Conservation (phyloP, 2,888 invertebrate genomes). For the Slavum lentiscoides region DNA sequence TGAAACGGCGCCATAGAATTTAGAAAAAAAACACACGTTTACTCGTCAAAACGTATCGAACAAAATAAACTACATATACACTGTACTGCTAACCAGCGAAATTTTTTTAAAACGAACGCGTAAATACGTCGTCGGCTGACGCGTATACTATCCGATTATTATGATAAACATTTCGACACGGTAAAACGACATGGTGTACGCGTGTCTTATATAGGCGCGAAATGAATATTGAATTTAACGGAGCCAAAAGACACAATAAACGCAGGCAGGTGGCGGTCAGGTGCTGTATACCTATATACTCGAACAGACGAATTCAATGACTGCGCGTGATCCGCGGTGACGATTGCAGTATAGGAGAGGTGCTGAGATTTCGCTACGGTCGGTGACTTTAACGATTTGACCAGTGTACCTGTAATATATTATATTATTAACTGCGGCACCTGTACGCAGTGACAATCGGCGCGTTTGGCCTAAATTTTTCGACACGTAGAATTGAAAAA, state of each 20-base stretch:
- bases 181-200: too few relatives aligned
- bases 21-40: too few relatives aligned
- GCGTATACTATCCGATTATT: too few relatives aligned
- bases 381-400: constrained; percentile 35
- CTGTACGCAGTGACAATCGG: constrained; percentile 15
- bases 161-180: too few relatives aligned
- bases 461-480: constrained; percentile 25
- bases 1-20: too few relatives aligned
- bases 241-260: neutral
- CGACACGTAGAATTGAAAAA: constrained; percentile 28
- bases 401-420: constrained; percentile 13
- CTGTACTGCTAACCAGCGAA: too few relatives aligned
- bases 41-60: too few relatives aligned
- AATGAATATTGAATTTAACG: too few relatives aligned
- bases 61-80: too few relatives aligned
- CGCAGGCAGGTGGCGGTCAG: neutral
- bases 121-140: too few relatives aligned
- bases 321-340: constrained; percentile 13
- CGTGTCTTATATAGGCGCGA: too few relatives aligned
- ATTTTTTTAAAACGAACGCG: too few relatives aligned
- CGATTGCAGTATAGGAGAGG: neutral
- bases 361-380: constrained; percentile 41
- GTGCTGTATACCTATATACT: neutral
- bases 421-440: neutral
- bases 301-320: neutral